phyloP scores from a whole-genome alignment of 1,140 invertebrate genomes.

The Helicoverpa zea region DNA sequence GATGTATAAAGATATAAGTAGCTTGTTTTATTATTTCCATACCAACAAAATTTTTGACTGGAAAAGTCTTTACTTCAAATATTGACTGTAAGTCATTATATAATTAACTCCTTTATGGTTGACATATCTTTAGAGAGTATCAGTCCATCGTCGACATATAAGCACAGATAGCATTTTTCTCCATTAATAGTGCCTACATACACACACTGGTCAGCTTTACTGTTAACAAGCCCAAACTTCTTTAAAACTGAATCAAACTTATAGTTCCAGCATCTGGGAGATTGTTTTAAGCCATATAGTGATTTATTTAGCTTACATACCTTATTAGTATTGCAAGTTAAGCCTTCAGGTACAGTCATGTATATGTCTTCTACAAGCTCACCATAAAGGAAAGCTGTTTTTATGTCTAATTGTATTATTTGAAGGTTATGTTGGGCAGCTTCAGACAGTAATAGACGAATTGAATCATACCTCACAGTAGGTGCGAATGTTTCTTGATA shows the following conservation, averaged over 20 bases:
- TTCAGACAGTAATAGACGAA: conserved; percentile 30
- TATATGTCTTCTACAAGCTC: conserved; percentile 61
- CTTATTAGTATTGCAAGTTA: conserved; percentile 30
- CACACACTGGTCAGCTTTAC: conserved; percentile 72
- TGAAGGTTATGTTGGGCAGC: conserved; percentile 58
- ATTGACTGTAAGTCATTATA: conserved; percentile 58
- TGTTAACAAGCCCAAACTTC: conserved; percentile 69
- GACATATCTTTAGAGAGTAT: conserved; percentile 56
- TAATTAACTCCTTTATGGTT: conserved; percentile 53
- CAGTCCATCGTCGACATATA: conserved; percentile 86
- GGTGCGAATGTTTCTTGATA: background rate
- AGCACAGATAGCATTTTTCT: conserved; percentile 62
- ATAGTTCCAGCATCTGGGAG: conserved; percentile 71
- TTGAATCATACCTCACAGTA: background rate
- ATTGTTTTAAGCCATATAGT: conserved; percentile 79
- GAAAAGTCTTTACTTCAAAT: conserved; percentile 50
- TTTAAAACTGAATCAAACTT: conserved; percentile 62
- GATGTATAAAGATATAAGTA: conserved; percentile 54
- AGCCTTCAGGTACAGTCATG: conserved; percentile 60
- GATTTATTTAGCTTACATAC: conserved; percentile 74
- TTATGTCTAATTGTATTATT: conserved; percentile 63
- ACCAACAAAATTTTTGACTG: conserved; percentile 57
- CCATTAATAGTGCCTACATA: conserved; percentile 62
- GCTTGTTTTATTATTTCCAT: conserved; percentile 54
- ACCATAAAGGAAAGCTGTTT: conserved; percentile 63